Percentiles rank a stretch among this genome's conserved stretches.
phyloP scores from a whole-genome alignment of 2,113 vertebrate genomes.

The Gnathonemus longibarbis region DNA sequence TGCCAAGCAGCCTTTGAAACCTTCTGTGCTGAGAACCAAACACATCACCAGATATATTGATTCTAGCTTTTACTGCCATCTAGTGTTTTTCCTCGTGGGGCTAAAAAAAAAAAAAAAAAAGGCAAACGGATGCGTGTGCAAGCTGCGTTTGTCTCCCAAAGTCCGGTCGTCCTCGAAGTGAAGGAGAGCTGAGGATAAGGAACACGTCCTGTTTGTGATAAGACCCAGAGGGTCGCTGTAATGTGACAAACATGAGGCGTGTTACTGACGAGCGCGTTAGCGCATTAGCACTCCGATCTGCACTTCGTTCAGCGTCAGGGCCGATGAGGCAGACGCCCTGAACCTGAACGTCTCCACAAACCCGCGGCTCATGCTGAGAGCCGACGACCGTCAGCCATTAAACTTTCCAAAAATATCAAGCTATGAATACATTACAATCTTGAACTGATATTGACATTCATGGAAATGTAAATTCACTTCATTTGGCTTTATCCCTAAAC shows the following conservation, averaged over 20 bases:
- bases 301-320: background rate
- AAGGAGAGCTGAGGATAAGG: background rate
- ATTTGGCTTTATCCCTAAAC: background rate
- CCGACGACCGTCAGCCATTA: background rate
- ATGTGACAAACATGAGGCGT: background rate
- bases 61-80: conserved; percentile 67
- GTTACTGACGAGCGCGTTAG: background rate
- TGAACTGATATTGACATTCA: background rate
- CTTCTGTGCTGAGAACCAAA: background rate
- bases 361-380: background rate
- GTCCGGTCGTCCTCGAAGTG: background rate
- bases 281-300: background rate
- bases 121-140: background rate
- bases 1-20: background rate
- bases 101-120: background rate
- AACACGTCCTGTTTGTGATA: background rate
- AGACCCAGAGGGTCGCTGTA: background rate
- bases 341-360: background rate
- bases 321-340: background rate
- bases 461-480: conserved; percentile 8
- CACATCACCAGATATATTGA: conserved; percentile 34
- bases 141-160: background rate
- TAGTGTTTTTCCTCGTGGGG: conserved; percentile 43
- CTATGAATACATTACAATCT: background rate
- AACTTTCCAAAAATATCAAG: conserved; percentile 1